Evolutionary conservation across 2,888 invertebrate species (phyloP), one percentile per base, ranked within the genome.

Genomic region (Idaea straminata): DNA sequence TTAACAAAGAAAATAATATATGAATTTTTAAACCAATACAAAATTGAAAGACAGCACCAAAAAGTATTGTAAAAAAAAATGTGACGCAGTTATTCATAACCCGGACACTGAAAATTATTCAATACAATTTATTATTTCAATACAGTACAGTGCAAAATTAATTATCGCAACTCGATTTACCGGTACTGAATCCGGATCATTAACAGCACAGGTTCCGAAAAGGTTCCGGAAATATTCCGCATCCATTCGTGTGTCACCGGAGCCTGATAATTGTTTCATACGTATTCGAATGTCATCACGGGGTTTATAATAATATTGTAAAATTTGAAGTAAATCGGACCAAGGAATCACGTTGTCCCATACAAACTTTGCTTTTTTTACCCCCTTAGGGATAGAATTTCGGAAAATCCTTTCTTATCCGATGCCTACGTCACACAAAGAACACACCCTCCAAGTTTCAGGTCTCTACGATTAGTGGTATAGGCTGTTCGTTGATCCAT

Each of bases 111-210:
- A 47, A 47, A 47, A 47, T 5, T 5, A 61, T 25, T 34, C 59
- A 64, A 63, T 47, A 10, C 59, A 15, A 38, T 66, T 65, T 62
- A 68, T 62, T 66, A 64, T 63, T 64, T 64, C 61, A 60, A 59
- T 47, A 62, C 62, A 62, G 65, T 61, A 61, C 65, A 63, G 63
- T 61, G 64, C 64, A 57, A 68, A 64, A 68, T 68, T 66, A 68
- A 68, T 68, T 65, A 62, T 61, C 61, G n/a, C 62, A 64, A 66
- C 62, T 66, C 62, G 62, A 68, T 66, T 65, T 34, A 10, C 68
- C 59, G 64, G 61, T 16, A 10, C 35, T 34, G 61, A 63, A 68
- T 59, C 62, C 57, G 64, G 65, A 64, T 64, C 62, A 66, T 64
- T 62, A 61, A 61, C 57, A 62, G 35, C 25, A 64, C 61, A 35